Base-by-base conservation (phyloP, 2,113 vertebrate species). In the Pyxicephalus adspersus region DNA sequence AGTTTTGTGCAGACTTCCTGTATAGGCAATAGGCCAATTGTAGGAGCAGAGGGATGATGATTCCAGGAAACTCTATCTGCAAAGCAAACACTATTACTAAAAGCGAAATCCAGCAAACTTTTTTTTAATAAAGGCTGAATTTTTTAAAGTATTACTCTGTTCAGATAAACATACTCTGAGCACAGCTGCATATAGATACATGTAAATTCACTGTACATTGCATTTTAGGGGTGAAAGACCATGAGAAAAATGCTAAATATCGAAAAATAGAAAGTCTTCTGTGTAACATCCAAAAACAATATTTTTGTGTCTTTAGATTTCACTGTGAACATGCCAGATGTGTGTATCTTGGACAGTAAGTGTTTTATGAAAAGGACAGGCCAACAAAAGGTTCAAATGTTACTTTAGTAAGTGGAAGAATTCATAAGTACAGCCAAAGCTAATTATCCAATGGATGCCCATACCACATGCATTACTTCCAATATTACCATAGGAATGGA, bases 251-350 rank as follows among this genome's bases (percentile, higher is more conserved):
- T 72, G 38, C 34, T 34, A 11, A 31, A 22, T 1, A 60, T 22
- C 25, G 11, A 72, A 52, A 77, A 71, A 31, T 57, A 52, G 66
- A 71, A 71, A 51, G 19, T 52, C 66, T 63, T 64, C 57, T 72
- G 67, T 64, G 20, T 17, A 20, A n/a, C 16, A 60, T 71, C 66
- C 77, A 80, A 80, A 80, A 52, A 64, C 25, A 80, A 72, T 80
- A 61, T 71, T 80, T 76, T 63, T 13, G 19, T 17, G 26, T 63
- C 45, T 64, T 61, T 38, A 63, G 52, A 64, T 61, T 72, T 50
- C 67, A 80, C 23, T 29, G 16, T 80, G 54, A n/a, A 70, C 61
- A 34, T 61, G 38, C 78, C 78, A 80, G 78, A 80, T 80, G 78
- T 72, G 66, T 72, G 78, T 28, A 64, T 80, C 38, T 51, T 70